phyloP scores from a whole-genome alignment of 2,113 vertebrate genomes.

The Paramormyrops kingsleyae region DNA sequence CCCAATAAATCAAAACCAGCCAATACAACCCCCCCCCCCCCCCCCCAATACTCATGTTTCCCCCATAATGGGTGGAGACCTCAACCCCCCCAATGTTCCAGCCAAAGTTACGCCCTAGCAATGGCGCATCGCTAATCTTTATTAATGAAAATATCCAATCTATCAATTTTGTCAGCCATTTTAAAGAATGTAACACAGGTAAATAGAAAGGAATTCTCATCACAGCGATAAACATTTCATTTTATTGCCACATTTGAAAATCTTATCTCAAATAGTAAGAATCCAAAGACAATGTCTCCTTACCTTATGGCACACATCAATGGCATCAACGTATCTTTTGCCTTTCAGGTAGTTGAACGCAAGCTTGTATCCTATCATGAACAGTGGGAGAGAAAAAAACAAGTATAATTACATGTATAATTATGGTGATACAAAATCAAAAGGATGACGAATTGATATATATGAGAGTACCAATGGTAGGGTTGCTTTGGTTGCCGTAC shows the following conservation, averaged over 20 bases:
- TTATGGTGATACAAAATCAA: constrained; percentile 25
- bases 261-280: not conserved
- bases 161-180: not conserved
- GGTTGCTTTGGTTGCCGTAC: constrained; percentile 80
- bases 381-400: constrained; percentile 9
- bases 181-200: not conserved
- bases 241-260: not conserved
- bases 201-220: not conserved
- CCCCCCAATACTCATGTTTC: too few relatives aligned
- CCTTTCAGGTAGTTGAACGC: constrained; percentile 98
- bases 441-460: not conserved
- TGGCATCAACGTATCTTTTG: constrained; percentile 87
- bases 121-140: not conserved
- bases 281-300: constrained; percentile 29
- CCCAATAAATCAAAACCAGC: too few relatives aligned
- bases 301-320: constrained; percentile 93
- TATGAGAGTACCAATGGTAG: constrained; percentile 67
- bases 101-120: too few relatives aligned
- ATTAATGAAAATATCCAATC: not conserved
- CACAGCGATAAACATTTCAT: not conserved
- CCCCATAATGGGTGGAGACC: too few relatives aligned
- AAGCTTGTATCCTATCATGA: constrained; percentile 83
- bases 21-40: too few relatives aligned
- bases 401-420: constrained; percentile 21
- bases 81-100: too few relatives aligned